Evolutionary conservation across 2,113 vertebrate species (phyloP), one percentile per base, ranked within the genome.

Genomic region (Gavia stellata): DNA sequence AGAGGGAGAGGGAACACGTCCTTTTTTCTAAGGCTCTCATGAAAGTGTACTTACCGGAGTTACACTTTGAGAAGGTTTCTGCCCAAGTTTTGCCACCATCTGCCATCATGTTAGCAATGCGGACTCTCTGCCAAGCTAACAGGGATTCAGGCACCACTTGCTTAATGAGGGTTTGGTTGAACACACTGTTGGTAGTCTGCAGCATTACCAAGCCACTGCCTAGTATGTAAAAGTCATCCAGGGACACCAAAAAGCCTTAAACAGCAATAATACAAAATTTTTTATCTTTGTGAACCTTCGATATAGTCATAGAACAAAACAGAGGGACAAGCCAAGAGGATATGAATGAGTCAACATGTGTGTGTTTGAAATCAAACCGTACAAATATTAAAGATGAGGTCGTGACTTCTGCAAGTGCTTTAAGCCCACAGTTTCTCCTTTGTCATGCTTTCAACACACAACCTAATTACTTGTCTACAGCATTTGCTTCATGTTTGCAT

Each of bases 171-270:
- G 98, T 98, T 38, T 96, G 61, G 94, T 99, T 99, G 95, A 98
- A 99, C 38, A 99, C 97, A 2, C 55, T 96, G 97, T 99, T 99
- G 82, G 99, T 99, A 53, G 99, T 99, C 97, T 99, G 99, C 20
- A 99, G 97, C 98, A 99, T 98, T 95, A 99, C 97, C 94, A 99
- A 96, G 28, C 98, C 98, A 1, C 97, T 99, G 97, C 99, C 98
- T 86, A 99, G 96, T 90, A 99, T 98, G 87, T 99, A 99, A 79
- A 99, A 99, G 92, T 99, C 99, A 94, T 99, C 99, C 97, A 99
- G 97, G 92, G 99, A 99, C 92, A 98, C 88, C 88, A 99, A 97
- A 94, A 99, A 99, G 31, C 99, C 99, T 99, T 75, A 31, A 96
- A 95, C 26, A 91, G 74, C 71, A 93, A 92, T 11, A 85, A 96